These are phyloP conservation scores for Phrynocephalus versicolor DNA, from an alignment of 2,113 vertebrate genomes.

Conservation along the genomic window DNA sequence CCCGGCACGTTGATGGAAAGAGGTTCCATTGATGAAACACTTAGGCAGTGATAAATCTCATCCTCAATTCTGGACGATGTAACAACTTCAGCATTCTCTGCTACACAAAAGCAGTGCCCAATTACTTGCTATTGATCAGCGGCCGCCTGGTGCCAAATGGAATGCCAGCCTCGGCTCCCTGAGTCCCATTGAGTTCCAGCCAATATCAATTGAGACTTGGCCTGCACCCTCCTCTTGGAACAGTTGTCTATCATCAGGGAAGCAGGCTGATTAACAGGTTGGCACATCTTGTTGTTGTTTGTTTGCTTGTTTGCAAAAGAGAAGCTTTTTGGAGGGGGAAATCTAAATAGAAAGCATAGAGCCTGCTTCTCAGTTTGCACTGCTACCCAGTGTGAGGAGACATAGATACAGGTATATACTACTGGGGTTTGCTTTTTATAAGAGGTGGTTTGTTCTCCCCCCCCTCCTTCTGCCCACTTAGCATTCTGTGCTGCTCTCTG, in stretches of 20 bases:
- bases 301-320: constrained; percentile 46
- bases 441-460: constrained; percentile 39
- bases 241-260: constrained; percentile 74
- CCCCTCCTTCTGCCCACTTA: constrained; percentile 56
- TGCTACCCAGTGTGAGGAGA: constrained; percentile 38
- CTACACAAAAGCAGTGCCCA: constrained; percentile 67
- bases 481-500: constrained; percentile 50
- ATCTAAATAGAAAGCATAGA: constrained; percentile 53
- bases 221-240: constrained; percentile 65
- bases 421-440: constrained; percentile 38
- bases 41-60: constrained; percentile 79
- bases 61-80: constrained; percentile 68
- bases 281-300: constrained; percentile 54
- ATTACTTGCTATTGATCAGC: constrained; percentile 78
- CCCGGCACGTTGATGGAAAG: constrained; percentile 67
- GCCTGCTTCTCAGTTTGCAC: constrained; percentile 58
- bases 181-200: constrained; percentile 74
- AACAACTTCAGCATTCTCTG: constrained; percentile 65
- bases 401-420: background rate
- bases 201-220: constrained; percentile 77
- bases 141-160: constrained; percentile 62
- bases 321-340: constrained; percentile 3
- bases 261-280: constrained; percentile 72
- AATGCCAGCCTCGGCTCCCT: constrained; percentile 72
- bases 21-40: constrained; percentile 72